These are phyloP conservation scores for Craterocephalus amniculus DNA, from an alignment of 2,797 vertebrate species.

Conservation along the genomic window DNA sequence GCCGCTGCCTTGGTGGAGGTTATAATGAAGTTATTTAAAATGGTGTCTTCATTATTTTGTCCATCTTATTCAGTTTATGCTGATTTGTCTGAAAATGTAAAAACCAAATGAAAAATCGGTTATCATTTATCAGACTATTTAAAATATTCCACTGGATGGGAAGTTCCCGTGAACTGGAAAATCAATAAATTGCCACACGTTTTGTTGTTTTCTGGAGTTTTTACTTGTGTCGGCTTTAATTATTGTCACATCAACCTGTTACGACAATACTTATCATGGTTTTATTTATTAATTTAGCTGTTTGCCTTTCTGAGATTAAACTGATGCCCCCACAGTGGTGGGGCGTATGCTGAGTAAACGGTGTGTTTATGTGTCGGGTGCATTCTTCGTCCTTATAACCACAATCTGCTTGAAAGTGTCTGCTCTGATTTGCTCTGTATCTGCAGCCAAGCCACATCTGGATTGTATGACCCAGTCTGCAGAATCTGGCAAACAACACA, in stretches of 20 bases:
- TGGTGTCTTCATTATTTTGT: not conserved
- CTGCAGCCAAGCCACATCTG: conserved; percentile 79
- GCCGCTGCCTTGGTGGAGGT: too few species aligned
- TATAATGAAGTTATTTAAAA: too few species aligned
- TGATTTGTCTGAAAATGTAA: not conserved
- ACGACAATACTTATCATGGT: not conserved
- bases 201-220: too few species aligned
- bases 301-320: not conserved
- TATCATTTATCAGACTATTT: not conserved
- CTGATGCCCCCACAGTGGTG: not conserved
- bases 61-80: not conserved
- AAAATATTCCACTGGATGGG: not conserved
- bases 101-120: not conserved
- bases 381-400: conserved; percentile 24
- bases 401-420: conserved; percentile 14
- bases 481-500: conserved; percentile 76
- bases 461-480: conserved; percentile 77
- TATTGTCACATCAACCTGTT: not conserved
- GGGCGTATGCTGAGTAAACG: not conserved
- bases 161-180: not conserved
- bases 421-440: conserved; percentile 58
- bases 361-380: conserved; percentile 27
- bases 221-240: too few species aligned
- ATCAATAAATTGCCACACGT: not conserved
- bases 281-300: not conserved